Base-by-base conservation (phyloP, 1,140 invertebrate genomes). In the Euborellia annulipes region DNA sequence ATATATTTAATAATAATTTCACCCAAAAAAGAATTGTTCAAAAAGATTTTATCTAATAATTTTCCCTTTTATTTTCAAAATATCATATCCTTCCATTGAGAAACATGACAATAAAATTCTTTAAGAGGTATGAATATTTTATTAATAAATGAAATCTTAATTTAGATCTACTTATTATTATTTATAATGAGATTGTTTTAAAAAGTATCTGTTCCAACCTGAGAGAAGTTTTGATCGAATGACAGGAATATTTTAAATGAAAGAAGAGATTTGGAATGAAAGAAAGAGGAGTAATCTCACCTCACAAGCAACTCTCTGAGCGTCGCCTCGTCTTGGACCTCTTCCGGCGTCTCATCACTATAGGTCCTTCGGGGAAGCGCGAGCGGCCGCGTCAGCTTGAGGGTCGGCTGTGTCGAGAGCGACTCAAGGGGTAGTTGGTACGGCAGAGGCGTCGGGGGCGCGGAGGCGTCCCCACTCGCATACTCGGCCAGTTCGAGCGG, bases 231-330 rank as follows among this genome's bases (percentile, higher is more conserved):
- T n/a, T n/a, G n/a, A n/a, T n/a, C n/a, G n/a, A n/a, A n/a, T n/a
- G n/a, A n/a, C n/a, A n/a, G n/a, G 23, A 27, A 27, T 6, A 27
- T 27, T 27, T 4, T 6, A 27, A 38, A 27, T 30, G 19, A 23
- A 14, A 37, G 11, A 42, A 42, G 37, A 38, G 47, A 18, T 37
- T 43, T 40, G 19, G 17, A 41, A n/a, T 38, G 23, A 36, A 46
- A 13, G 43, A 37, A 48, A 41, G 34, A 23, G 11, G 36, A 27
- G 21, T 19, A 34, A 41, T 43, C 18, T 36, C 23, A 84, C 81
- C 81, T 84, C 77, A 84, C 74, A 69, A 84, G 78, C 70, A 84
- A 74, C 75, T 83, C 79, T 73, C 79, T 79, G 67, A 84, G 79
- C 73, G 79, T 82, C 62, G 79, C 76, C 71, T 83, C 80, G 70